phyloP scores from a whole-genome alignment of 2,113 vertebrate genomes.

The Phrynosoma blainvillii region DNA sequence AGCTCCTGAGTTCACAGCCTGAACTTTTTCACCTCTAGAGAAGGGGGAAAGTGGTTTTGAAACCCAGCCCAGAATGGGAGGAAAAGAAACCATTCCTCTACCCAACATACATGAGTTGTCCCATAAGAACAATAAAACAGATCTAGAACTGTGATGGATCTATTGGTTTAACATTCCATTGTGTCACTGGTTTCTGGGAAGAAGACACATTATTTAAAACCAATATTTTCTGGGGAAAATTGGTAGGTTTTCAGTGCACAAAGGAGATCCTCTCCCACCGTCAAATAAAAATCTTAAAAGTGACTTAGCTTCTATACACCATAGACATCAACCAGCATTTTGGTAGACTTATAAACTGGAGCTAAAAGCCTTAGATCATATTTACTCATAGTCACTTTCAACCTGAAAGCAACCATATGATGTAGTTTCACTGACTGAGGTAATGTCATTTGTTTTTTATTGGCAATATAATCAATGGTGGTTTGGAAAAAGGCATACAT shows the following conservation, averaged over 20 bases:
- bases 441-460: too few relatives aligned
- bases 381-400: too few relatives aligned
- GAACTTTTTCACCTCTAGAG: slow-evolving; percentile 36
- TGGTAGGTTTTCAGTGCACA: not conserved
- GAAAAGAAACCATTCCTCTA: not conserved
- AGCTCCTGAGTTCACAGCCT: slow-evolving; percentile 22
- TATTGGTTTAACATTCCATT: not conserved
- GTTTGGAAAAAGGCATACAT: too few relatives aligned
- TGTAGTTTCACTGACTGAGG: not conserved
- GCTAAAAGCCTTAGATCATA: too few relatives aligned
- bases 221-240: not conserved
- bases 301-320: not conserved
- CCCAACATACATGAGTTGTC: not conserved
- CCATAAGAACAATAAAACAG: not conserved
- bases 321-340: too few relatives aligned
- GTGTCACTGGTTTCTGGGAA: not conserved
- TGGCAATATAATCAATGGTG: not conserved
- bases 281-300: not conserved
- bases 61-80: slow-evolving; percentile 17
- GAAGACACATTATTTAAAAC: not conserved
- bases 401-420: not conserved
- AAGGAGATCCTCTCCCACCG: too few relatives aligned
- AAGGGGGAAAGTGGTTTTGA: slow-evolving; percentile 20
- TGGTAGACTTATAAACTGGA: too few relatives aligned
- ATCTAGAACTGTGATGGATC: not conserved